A percentile compares a stretch with the other conserved stretches of the same genome.
These are phyloP conservation scores for Galendromus occidentalis DNA, from an alignment of 1,140 invertebrate genomes.

Conservation along the genomic window DNA sequence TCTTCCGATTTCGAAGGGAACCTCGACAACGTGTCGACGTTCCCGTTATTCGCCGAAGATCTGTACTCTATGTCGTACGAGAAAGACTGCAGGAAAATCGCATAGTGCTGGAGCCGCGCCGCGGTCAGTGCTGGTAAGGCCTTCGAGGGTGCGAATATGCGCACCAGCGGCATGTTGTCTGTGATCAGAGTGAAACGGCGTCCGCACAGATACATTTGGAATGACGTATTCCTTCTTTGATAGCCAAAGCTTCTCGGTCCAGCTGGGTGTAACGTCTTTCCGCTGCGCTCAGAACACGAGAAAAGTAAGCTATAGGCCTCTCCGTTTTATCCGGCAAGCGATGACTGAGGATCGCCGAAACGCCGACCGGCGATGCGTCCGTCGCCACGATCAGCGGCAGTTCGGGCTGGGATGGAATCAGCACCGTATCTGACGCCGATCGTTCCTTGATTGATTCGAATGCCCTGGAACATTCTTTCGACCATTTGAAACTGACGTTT, in stretches of 20 bases:
- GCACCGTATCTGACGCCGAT: slow-evolving; percentile 11
- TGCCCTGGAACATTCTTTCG: slow-evolving; percentile 18
- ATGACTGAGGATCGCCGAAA: slow-evolving; percentile 31
- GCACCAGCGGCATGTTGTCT: no score
- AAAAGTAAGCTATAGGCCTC: no score
- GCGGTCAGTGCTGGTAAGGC: background rate
- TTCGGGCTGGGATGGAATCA: slow-evolving; percentile 28
- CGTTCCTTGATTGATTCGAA: slow-evolving; percentile 22
- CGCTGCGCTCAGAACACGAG: slow-evolving; percentile 26
- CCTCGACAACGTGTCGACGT: background rate
- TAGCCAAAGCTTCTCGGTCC: slow-evolving; percentile 33
- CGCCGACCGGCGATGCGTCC: slow-evolving; percentile 27
- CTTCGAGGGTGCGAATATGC: background rate
- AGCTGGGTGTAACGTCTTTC: slow-evolving; percentile 34
- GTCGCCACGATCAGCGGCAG: slow-evolving; percentile 31
- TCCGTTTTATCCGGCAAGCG: no score
- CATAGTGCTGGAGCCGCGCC: background rate
- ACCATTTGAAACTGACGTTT: slow-evolving; percentile 20
- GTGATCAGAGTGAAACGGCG: no score
- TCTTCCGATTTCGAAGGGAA: background rate
- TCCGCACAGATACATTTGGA: no score
- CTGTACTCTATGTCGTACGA: background rate
- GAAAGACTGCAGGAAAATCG: background rate
- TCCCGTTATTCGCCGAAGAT: background rate
- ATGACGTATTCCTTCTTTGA: slow-evolving; percentile 30